Percentiles rank a stretch among this genome's conserved stretches.
Evolutionary conservation across 2,888 invertebrate genomes (phyloP).

Genomic region (Drosophila bunnanda): DNA sequence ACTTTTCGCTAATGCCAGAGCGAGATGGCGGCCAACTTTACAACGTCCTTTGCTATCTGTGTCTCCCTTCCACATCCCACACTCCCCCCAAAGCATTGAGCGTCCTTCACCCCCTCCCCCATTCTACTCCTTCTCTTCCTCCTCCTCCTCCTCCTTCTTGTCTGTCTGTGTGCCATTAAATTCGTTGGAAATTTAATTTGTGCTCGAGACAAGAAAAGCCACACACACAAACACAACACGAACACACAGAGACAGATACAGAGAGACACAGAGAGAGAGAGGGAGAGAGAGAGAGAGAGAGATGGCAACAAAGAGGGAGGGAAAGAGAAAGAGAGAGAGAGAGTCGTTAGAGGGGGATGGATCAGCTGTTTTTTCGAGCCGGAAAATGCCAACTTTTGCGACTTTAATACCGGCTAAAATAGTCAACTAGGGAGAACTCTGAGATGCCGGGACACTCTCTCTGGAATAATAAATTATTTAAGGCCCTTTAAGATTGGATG

Average conservation of each 20-base stretch:
- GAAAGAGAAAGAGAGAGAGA: not conserved
- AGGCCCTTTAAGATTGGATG: not conserved
- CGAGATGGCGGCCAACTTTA: slow-evolving; percentile 16
- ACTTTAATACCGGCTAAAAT: slow-evolving; percentile 34
- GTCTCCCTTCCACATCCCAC: slow-evolving; percentile 20
- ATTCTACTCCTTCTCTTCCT: not conserved
- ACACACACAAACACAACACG: too few species aligned
- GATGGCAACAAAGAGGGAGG: not conserved
- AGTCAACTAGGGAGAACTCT: slow-evolving; percentile 2
- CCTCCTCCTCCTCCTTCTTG: not conserved
- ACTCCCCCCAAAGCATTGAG: not conserved
- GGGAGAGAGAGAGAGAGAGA: too few species aligned
- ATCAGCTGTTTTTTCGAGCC: slow-evolving; percentile 36
- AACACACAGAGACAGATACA: too few species aligned
- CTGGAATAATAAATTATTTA: not conserved
- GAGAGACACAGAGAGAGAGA: slow-evolving; percentile 1
- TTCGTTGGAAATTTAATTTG: slow-evolving; percentile 71
- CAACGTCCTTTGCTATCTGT: slow-evolving; percentile 41
- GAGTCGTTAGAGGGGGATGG: slow-evolving; percentile 10
- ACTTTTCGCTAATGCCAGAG: slow-evolving; percentile 33
- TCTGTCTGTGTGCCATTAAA: slow-evolving; percentile 67
- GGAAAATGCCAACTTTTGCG: slow-evolving; percentile 22
- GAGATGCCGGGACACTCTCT: not conserved
- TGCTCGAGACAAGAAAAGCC: slow-evolving; percentile 53
- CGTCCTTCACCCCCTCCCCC: not conserved